Evolutionary conservation across 2,797 vertebrate species (phyloP).

Genomic region (Enteromius treurensis): DNA sequence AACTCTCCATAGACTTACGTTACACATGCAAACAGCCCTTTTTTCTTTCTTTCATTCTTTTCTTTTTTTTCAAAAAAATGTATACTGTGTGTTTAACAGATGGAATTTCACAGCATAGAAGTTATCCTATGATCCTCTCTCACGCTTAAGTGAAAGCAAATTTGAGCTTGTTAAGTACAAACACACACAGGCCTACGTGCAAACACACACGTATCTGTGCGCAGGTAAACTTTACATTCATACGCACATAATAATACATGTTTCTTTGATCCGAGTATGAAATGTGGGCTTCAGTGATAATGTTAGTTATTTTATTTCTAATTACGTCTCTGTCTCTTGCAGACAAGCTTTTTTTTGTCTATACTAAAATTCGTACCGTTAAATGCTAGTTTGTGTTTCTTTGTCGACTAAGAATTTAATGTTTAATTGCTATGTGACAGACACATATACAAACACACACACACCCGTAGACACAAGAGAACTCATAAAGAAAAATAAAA

Average conservation of each 20-base stretch:
- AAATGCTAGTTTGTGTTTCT: constrained; percentile 26
- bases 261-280: background rate
- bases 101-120: constrained; percentile 72
- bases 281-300: constrained; percentile 13
- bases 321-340: constrained; percentile 14
- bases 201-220: constrained; percentile 50
- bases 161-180: constrained; percentile 24
- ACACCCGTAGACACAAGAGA: constrained; percentile 5
- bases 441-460: background rate
- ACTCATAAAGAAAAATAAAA: background rate
- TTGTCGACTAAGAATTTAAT: background rate
- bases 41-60: background rate
- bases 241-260: background rate
- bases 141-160: constrained; percentile 39
- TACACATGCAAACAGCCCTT: background rate
- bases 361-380: constrained; percentile 13
- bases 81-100: constrained; percentile 36
- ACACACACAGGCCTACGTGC: constrained; percentile 57
- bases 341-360: background rate
- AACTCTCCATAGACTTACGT: background rate
- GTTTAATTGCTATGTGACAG: constrained; percentile 8
- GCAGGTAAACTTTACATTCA: background rate
- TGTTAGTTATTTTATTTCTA: constrained; percentile 1
- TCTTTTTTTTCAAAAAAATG: background rate
- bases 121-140: constrained; percentile 53